phyloP scores from a whole-genome alignment of 2,888 invertebrate species.

The Sepioteuthis lessoniana region DNA sequence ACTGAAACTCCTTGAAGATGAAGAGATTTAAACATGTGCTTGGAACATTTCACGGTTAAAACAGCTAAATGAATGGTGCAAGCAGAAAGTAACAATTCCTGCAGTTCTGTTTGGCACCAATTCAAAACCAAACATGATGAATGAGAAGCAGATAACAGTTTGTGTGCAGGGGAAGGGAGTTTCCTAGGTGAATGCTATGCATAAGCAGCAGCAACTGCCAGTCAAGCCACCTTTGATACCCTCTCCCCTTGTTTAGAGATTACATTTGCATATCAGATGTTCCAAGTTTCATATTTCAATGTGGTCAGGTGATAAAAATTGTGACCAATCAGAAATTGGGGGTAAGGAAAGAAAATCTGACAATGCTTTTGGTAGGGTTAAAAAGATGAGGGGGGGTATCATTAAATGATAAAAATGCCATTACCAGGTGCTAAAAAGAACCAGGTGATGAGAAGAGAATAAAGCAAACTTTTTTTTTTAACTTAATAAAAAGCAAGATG shows the following conservation, averaged over 20 bases:
- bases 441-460: background rate
- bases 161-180: background rate
- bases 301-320: slow-evolving; percentile 1
- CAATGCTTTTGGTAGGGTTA: background rate
- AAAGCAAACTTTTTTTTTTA: background rate
- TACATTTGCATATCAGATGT: background rate
- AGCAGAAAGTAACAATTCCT: background rate
- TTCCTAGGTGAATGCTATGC: background rate
- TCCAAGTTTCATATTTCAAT: background rate
- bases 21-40: slow-evolving; percentile 6
- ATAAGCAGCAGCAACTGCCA: background rate
- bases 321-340: background rate
- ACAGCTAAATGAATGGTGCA: slow-evolving; percentile 18
- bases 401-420: background rate
- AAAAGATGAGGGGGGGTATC: background rate
- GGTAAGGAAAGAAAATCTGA: background rate
- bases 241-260: background rate
- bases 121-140: slow-evolving; percentile 13
- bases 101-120: background rate
- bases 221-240: background rate
- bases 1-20: background rate
- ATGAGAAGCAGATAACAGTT: background rate
- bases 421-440: background rate
- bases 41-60: background rate
- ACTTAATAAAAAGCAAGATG: background rate